A percentile compares a stretch with the other conserved stretches of the same genome.
Evolutionary conservation across 2,113 vertebrate species (phyloP).

Genomic region (Lanius ludovicianus): DNA sequence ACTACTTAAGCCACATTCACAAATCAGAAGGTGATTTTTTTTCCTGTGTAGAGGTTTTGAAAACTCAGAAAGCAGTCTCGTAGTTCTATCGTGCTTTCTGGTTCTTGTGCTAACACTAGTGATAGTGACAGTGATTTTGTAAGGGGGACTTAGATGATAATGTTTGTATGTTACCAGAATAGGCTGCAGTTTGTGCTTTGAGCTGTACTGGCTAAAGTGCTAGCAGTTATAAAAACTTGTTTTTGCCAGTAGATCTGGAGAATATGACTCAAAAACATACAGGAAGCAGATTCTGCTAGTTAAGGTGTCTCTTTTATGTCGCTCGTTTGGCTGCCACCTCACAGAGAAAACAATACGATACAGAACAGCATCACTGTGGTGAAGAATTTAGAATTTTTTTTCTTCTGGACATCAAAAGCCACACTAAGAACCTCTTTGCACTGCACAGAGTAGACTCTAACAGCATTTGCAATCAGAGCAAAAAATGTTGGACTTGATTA

Average conservation of each 20-base stretch:
- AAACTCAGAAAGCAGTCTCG: background rate
- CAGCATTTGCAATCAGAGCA: background rate
- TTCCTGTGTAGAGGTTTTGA: background rate
- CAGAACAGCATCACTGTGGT: background rate
- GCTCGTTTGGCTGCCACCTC: background rate
- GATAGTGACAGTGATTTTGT: background rate
- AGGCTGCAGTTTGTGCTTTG: background rate
- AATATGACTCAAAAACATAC: constrained; percentile 40
- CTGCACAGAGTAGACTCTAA: background rate
- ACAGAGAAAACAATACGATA: background rate
- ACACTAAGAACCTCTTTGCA: background rate
- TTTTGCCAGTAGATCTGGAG: constrained; percentile 29
- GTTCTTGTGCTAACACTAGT: background rate
- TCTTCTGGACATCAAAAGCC: background rate
- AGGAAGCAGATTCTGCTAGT: constrained; percentile 25
- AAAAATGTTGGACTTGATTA: background rate
- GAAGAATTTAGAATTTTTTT: background rate
- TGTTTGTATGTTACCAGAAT: background rate
- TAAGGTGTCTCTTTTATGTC: constrained; percentile 22
- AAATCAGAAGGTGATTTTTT: background rate
- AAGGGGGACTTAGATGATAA: background rate
- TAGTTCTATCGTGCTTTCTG: background rate
- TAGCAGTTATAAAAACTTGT: background rate
- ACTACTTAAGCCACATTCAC: background rate
- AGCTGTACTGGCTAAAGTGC: background rate